phyloP scores from a whole-genome alignment of 30 jellyfish, hydroid and myxozoan genomes.

The Clytia hemisphaerica region DNA sequence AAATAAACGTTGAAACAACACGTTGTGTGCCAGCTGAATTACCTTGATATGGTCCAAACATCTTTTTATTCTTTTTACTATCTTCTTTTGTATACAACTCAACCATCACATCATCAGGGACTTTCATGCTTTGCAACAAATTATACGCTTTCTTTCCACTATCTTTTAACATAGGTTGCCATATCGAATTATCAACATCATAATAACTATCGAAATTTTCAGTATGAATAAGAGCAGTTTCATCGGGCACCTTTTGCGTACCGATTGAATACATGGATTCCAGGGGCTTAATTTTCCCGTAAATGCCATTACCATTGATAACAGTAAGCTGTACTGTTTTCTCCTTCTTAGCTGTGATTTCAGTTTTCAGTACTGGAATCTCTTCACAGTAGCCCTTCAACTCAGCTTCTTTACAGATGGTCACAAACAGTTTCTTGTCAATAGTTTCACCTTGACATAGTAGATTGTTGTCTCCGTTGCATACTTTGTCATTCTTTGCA shows the following conservation, averaged over 20 bases:
- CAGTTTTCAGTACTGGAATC: not conserved
- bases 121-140: not conserved
- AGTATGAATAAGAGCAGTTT: not conserved
- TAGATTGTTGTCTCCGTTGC: not conserved
- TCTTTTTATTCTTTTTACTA: not conserved
- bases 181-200: not conserved
- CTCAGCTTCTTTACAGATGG: not conserved
- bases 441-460: not conserved
- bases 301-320: not conserved
- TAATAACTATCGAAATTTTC: not conserved
- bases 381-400: not conserved
- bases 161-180: not conserved
- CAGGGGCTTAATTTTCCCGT: not conserved
- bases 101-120: not conserved
- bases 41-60: not conserved
- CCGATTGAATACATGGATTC: not conserved
- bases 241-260: not conserved
- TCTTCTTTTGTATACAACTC: not conserved
- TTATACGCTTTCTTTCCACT: not conserved
- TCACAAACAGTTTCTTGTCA: not conserved
- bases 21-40: no score
- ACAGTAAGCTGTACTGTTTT: not conserved
- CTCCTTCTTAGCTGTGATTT: not conserved
- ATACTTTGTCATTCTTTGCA: not conserved
- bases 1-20: no score